Base-by-base conservation (phyloP, 2,113 vertebrate species). In the Megatriorchis doriae region DNA sequence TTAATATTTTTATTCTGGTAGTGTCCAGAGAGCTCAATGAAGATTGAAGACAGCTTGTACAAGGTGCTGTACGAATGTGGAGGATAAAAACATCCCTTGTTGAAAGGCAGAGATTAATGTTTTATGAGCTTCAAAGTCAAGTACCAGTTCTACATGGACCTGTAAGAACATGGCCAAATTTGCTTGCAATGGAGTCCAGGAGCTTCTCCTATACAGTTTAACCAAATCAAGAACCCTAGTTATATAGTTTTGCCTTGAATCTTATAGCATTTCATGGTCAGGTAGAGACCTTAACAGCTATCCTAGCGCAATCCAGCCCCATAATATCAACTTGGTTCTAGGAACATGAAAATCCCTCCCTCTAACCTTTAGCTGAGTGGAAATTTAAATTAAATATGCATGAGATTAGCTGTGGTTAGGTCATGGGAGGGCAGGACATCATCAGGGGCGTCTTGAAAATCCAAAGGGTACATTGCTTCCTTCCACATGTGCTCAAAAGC, bases 341-440 rank as follows among this genome's bases (percentile, higher is more conserved):
- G 25, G 71, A 80, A 43, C 2, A 2, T 5, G 13, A 38, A 43
- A n/a, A 29, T n/a, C 38, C 18, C 21, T 45, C 52, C 27, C 32
- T 43, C 66, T n/a, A 5, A 8, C 10, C 18, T n/a, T 23, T 7
- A 61, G 36, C 47, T n/a, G 42, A 59, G 42, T 5, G 13, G 3
- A 13, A 17, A 40, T 13, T 36, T 11, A 38, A 34, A 42, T 14
- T 45, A n/a, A 31, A 61, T 7, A 31, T 0, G 1, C 1, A 0
- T n/a, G 65, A 50, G 36, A 56, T 23, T 20, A 34, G 50, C 50
- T 47, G 15, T 8, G 13, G 9, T 17, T 70, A 81, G 72, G n/a
- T n/a, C 8, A 4, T 2, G 18, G 5, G 1, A 9, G 58, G 23
- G 7, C 38, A 90, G 32, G 31, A 62, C 1, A 16, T 16, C n/a